Conservation (phyloP, 2,113 vertebrate species). For the Reinhardtius hippoglossoides region DNA sequence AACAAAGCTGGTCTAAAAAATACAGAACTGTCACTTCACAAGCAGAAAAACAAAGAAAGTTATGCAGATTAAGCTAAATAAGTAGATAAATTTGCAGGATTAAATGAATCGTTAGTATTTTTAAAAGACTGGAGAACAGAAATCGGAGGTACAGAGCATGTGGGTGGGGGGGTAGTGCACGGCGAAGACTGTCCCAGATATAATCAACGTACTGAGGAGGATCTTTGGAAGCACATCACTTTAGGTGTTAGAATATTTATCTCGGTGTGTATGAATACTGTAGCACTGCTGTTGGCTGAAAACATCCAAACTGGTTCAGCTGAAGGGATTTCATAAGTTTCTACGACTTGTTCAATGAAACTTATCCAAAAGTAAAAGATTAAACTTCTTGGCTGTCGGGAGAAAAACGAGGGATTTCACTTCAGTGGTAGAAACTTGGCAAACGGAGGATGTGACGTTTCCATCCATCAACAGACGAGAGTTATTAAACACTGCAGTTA, state of each 20-base stretch:
- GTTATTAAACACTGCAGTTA: conserved; percentile 4
- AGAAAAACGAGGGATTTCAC: background rate
- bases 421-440: background rate
- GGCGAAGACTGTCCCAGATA: conserved; percentile 13
- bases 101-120: conserved; percentile 21
- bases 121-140: conserved; percentile 1
- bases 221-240: conserved; percentile 78
- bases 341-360: too few relatives aligned
- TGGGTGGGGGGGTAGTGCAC: background rate
- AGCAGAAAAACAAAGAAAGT: conserved; percentile 41
- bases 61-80: conserved; percentile 7
- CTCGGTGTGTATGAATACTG: background rate
- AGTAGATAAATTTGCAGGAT: conserved; percentile 24
- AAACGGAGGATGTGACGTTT: background rate
- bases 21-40: conserved; percentile 36
- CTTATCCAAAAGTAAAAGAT: background rate
- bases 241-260: conserved; percentile 13
- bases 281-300: background rate
- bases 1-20: conserved; percentile 12
- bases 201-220: conserved; percentile 58
- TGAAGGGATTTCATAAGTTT: background rate
- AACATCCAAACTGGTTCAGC: conserved; percentile 5
- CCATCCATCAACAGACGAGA: conserved; percentile 1
- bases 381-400: background rate
- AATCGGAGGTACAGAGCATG: conserved; percentile 31